These are phyloP conservation scores for Nibea coibor DNA, from an alignment of 2,113 vertebrate genomes.

Conservation along the genomic window DNA sequence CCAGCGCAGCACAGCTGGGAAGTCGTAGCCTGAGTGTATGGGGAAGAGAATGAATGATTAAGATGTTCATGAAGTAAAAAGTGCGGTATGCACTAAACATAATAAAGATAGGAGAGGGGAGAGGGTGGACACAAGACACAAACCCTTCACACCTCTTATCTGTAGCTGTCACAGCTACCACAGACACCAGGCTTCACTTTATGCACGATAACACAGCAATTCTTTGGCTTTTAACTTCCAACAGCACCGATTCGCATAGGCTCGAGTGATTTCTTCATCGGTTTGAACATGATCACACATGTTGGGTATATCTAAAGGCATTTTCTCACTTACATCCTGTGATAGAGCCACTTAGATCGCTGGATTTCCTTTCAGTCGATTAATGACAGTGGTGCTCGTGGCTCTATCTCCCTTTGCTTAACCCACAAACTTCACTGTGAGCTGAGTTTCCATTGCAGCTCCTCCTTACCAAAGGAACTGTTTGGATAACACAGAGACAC, in stretches of 20 bases:
- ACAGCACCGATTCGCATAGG: not conserved
- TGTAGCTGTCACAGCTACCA: not conserved
- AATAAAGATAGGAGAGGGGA: conserved; percentile 49
- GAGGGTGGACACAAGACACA: conserved; percentile 63
- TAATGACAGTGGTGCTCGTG: not conserved
- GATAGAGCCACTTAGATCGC: not conserved
- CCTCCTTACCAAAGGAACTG: not conserved
- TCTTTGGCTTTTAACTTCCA: not conserved
- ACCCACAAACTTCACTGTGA: not conserved
- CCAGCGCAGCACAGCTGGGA: conserved; percentile 93
- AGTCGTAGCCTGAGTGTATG: conserved; percentile 89
- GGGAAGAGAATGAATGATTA: not conserved
- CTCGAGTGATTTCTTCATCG: not conserved
- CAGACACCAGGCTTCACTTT: conserved; percentile 9
- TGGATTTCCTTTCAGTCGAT: no score
- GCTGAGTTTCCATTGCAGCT: not conserved
- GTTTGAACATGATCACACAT: not conserved
- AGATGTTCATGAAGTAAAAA: not conserved
- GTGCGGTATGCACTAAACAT: not conserved
- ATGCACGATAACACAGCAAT: not conserved
- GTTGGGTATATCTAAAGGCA: not conserved
- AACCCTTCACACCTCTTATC: conserved; percentile 39
- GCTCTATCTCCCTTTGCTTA: not conserved
- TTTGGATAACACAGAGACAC: conserved; percentile 1
- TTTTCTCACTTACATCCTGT: not conserved